A percentile compares a stretch with the other conserved stretches of the same genome.
Evolutionary conservation across 2,888 invertebrate genomes (phyloP).

Genomic region (Actias luna): DNA sequence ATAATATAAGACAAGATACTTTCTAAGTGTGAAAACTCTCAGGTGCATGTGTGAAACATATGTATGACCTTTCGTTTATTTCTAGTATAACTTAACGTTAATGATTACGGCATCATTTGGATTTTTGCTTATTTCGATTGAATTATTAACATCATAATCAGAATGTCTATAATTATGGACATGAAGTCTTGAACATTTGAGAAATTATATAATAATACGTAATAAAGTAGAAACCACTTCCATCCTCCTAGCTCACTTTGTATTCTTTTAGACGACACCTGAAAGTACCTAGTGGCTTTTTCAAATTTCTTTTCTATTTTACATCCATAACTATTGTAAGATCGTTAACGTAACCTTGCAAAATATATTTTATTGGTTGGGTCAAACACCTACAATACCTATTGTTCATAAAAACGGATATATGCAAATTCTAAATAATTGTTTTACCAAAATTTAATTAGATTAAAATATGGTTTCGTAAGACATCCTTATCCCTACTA

Average conservation of each 20-base stretch:
- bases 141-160: no score
- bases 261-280: conserved; percentile 74
- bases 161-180: background rate
- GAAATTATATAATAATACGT: conserved; percentile 37
- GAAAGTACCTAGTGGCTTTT: conserved; percentile 59
- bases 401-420: background rate
- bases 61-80: no score
- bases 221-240: conserved; percentile 48
- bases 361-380: background rate
- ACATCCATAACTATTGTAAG: conserved; percentile 43
- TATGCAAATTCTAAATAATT: no score
- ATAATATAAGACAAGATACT: no score
- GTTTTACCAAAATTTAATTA: no score
- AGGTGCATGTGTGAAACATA: no score
- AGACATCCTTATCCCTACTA: no score
- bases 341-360: conserved; percentile 12
- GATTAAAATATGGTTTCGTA: no score
- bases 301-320: conserved; percentile 58
- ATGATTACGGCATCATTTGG: no score
- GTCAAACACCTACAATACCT: background rate
- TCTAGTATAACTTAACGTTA: no score
- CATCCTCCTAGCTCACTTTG: conserved; percentile 70
- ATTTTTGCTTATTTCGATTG: no score
- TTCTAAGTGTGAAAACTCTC: no score
- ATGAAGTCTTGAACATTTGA: background rate